Evolutionary conservation across 2,113 vertebrate species (phyloP), one percentile per base, ranked within the genome.

Genomic region (Mus pahari): DNA sequence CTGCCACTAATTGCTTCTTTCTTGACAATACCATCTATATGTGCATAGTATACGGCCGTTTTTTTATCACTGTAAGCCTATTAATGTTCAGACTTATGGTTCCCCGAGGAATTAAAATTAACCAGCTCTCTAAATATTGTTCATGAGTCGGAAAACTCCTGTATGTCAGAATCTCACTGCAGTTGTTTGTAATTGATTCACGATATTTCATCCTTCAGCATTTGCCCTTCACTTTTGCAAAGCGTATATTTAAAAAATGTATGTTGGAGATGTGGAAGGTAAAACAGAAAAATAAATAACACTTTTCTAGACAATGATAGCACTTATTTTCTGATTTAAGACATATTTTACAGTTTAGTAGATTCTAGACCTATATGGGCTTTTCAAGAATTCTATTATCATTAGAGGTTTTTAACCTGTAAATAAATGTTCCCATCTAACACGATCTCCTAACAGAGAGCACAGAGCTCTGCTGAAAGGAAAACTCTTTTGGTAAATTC

Each of bases 81-180:
- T 99, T 99, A 99, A 98, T 98, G 98, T 98, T 97, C 98, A 98
- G 98, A 98, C 98, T 98, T 98, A 98, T 22, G 93, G 98, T 92
- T 98, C 98, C 98, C 98, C 92, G 75, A 98, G 98, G 98, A 98
- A 98, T 98, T 98, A 98, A 98, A 99, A 99, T 98, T 98, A 99
- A 98, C 98, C 98, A 98, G 98, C 97, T 98, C 98, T 99, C 98
- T 98, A 99, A 99, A 99, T 98, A 98, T 98, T 98, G 98, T 97
- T 98, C 98, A 90, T 95, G 97, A 98, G 98, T 98, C 98, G 97
- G 98, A 98, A 98, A 98, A 98, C 97, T 98, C 97, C 98, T 97
- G 96, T 98, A 96, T 97, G 98, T 98, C 97, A 98, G 97, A 98
- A 97, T 97, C 98, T 98, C 97, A 97, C 98, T 98, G 97, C 98